Base-by-base conservation (phyloP, 2,888 invertebrate species). In the Hedychridium roseum region DNA sequence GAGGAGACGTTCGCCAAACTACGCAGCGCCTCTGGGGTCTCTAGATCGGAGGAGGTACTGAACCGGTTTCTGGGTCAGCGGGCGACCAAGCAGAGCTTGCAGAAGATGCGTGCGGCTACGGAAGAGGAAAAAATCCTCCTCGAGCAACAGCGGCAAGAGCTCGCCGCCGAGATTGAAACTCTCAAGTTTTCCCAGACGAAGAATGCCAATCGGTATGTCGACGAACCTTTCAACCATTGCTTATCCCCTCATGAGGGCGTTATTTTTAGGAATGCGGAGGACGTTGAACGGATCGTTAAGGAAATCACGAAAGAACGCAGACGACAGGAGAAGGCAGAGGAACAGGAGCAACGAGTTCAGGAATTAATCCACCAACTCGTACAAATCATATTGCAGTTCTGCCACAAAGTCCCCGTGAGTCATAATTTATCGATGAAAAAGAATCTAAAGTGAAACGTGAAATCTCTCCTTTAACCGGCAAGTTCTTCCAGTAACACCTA, bases 161-260 rank as follows among this genome's bases (percentile, higher is more conserved):
- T 91, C 27, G 82, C 84, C 53, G 82, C 83, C 0, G 89, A 91
- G 70, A 79, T 92, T 40, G 92, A 92, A 66, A 85, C 86, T 2
- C 88, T 87, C 52, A 91, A 90, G 74, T 92, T 89, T 73, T 87
- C 89, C 0, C 90, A 91, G 59, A 88, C 88, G 7, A 89, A 89
- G 74, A 90, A 91, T 66, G 87, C 87, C 50, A 91, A 92, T 80
- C 87, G 88, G 92, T 92, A 79, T 81, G 85, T 79, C 30, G 2
- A 14, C 23, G 20, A 21, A 32, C 1, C n/a, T 21, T 21, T 21
- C 20, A 11, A 14, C 7, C 20, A 11, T 18, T 18, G 3, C 20
- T 17, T 14, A 17, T 38, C n/a, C n/a, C 15, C 9, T 31, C 14
- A 31, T 31, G 7, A 12, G 3, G 6, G 31, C 12, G 41, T 41